A percentile compares a stretch with the other conserved stretches of the same genome.
Evolutionary conservation across 2,113 vertebrate genomes (phyloP).

Genomic region (Calonectris borealis): DNA sequence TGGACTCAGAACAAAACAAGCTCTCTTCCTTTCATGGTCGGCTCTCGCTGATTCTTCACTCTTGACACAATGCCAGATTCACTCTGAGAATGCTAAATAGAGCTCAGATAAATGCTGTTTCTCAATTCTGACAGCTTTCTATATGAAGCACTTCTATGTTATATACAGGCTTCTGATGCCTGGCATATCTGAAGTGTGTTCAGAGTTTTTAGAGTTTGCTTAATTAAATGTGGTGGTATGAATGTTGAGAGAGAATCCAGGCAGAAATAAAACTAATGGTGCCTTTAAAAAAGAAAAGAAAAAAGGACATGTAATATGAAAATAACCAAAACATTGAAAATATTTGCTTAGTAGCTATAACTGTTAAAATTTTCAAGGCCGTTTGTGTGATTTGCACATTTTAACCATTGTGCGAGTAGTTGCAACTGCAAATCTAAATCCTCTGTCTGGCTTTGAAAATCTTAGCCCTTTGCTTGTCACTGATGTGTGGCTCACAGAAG

Average conservation of each 20-base stretch:
- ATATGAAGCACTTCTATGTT: background rate
- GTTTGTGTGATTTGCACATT: background rate
- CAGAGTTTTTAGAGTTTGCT: background rate
- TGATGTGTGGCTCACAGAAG: background rate
- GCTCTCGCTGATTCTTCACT: background rate
- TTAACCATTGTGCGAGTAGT: background rate
- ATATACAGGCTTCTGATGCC: background rate
- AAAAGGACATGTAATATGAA: accelerated
- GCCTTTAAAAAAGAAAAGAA: background rate
- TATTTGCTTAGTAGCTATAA: background rate
- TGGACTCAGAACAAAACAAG: constrained; percentile 4
- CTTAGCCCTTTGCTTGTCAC: background rate
- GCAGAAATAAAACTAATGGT: background rate
- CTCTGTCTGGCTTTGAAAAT: background rate
- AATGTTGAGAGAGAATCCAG: background rate
- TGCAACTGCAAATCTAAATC: background rate
- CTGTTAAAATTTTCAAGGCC: background rate
- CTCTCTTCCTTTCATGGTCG: background rate
- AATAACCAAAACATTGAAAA: background rate
- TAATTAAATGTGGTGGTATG: background rate
- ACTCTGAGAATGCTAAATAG: background rate
- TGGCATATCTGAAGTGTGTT: background rate
- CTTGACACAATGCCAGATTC: background rate
- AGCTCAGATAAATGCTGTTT: background rate
- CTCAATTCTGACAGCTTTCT: background rate